Evolutionary conservation across 2,797 vertebrate species (phyloP).

Genomic region (Sebastes trivittatus): DNA sequence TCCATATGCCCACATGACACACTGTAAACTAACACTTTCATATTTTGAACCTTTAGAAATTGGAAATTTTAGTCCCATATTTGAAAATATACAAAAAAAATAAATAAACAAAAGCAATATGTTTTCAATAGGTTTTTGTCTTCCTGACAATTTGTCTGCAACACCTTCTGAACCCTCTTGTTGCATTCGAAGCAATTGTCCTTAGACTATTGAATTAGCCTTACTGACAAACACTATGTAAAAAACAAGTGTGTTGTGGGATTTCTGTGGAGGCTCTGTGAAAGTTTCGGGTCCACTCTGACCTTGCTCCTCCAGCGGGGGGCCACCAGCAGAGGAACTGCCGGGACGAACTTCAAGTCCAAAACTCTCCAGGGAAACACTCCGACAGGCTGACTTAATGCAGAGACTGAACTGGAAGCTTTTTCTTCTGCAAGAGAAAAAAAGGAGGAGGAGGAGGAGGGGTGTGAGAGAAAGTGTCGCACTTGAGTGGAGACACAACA

Average conservation of each 20-base stretch:
- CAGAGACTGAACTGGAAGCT: conserved; percentile 57
- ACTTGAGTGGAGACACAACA: conserved; percentile 38
- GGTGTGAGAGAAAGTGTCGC: conserved; percentile 18
- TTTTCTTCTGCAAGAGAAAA: conserved; percentile 31
- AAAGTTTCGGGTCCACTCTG: conserved; percentile 51
- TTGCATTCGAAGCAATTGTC: neutral
- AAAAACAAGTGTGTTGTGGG: conserved; percentile 1
- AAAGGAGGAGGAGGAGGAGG: neutral
- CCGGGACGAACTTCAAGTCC: conserved; percentile 86
- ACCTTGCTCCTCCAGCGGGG: conserved; percentile 60
- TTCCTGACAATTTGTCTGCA: neutral
- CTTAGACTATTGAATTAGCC: neutral
- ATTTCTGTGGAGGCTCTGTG: conserved; percentile 44
- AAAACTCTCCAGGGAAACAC: conserved; percentile 85
- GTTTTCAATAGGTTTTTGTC: neutral
- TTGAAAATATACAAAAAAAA: neutral
- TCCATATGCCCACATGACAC: neutral
- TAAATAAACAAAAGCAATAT: neutral
- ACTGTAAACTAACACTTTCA: neutral
- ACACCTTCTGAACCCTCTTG: neutral
- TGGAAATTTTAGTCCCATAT: neutral
- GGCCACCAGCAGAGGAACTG: conserved; percentile 81
- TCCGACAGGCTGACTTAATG: conserved; percentile 89
- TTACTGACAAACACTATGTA: neutral
- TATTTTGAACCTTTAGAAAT: neutral